A percentile compares a stretch with the other conserved stretches of the same genome.
Conservation (phyloP, 2,113 vertebrate genomes). For the Laterallus jamaicensis region DNA sequence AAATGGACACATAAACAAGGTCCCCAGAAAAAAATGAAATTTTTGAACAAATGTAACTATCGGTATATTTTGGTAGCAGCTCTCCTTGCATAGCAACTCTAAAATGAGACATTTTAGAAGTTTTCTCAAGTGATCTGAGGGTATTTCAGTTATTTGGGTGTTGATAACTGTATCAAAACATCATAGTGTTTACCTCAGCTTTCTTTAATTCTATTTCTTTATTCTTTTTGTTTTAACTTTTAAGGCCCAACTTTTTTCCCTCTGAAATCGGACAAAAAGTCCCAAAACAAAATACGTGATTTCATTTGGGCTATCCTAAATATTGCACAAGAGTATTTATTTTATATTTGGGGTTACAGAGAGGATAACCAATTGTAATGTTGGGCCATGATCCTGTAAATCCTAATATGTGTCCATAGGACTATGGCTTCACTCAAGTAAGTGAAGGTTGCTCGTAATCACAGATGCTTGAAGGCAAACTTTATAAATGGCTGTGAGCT, state of each 20-base stretch:
- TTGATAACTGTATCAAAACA: neutral
- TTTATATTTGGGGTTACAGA: neutral
- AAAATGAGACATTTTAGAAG: neutral
- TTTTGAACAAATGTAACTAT: neutral
- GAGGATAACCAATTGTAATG: neutral
- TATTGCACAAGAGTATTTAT: neutral
- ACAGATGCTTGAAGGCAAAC: neutral
- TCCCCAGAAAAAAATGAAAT: neutral
- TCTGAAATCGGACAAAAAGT: neutral
- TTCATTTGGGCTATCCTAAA: neutral
- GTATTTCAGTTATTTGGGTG: neutral
- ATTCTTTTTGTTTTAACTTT: constrained; percentile 1
- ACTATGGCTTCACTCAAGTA: neutral
- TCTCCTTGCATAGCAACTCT: neutral
- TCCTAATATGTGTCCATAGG: neutral
- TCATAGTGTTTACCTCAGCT: neutral
- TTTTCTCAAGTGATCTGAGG: neutral
- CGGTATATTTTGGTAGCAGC: neutral
- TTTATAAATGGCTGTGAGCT: neutral
- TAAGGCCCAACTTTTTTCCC: neutral
- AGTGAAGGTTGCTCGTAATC: neutral
- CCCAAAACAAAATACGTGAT: neutral
- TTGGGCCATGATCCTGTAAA: neutral
- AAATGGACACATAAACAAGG: neutral
- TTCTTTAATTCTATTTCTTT: neutral